phyloP scores from a whole-genome alignment of 2,888 invertebrate species.

The Metallyticus violacea region DNA sequence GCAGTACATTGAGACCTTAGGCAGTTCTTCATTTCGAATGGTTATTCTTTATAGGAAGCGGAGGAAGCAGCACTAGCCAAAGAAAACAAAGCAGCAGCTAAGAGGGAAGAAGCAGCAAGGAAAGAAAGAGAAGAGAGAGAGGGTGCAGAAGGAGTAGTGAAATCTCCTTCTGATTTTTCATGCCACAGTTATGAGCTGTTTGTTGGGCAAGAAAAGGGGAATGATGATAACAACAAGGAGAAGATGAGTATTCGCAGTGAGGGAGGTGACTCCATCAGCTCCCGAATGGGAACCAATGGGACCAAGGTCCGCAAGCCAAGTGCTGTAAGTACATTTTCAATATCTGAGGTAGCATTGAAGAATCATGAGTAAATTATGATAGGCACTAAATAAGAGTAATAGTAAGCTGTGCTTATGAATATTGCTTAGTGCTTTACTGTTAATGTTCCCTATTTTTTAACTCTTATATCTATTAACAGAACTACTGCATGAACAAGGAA shows the following conservation, averaged over 20 bases:
- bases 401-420: background rate
- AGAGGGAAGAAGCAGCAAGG: conserved; percentile 51
- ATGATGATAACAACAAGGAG: conserved; percentile 86
- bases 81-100: conserved; percentile 61
- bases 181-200: conserved; percentile 91
- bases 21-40: too few species aligned
- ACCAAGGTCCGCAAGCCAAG: conserved; percentile 85
- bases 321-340: conserved; percentile 68
- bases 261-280: conserved; percentile 88
- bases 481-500: background rate
- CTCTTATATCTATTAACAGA: background rate
- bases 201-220: conserved; percentile 83
- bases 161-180: conserved; percentile 89
- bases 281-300: conserved; percentile 52
- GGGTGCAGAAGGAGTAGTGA: conserved; percentile 64
- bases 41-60: conserved; percentile 63
- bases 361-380: too few species aligned
- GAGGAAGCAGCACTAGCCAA: conserved; percentile 75
- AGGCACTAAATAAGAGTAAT: too few species aligned
- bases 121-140: conserved; percentile 45
- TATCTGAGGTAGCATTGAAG: too few species aligned
- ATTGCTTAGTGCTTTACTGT: background rate
- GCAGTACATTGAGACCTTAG: too few species aligned
- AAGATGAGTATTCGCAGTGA: conserved; percentile 85
- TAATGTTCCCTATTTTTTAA: background rate